Evolutionary conservation across 2,888 invertebrate genomes (phyloP).

Genomic region (Globia sparganii): DNA sequence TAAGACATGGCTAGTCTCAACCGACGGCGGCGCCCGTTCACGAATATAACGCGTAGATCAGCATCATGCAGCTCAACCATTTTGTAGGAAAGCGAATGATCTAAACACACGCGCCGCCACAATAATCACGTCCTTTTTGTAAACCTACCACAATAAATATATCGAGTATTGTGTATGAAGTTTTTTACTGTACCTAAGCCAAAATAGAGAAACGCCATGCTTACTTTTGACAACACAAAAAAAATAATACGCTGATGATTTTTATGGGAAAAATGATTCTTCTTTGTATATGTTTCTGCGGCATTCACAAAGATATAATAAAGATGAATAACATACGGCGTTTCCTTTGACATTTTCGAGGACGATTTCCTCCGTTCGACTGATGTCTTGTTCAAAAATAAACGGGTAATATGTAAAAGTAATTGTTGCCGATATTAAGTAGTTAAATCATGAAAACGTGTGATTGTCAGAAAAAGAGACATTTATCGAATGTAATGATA

Average conservation of each 20-base stretch:
- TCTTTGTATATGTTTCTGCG: background rate
- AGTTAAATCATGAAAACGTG: background rate
- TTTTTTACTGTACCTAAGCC: background rate
- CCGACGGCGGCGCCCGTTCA: background rate
- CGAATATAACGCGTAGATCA: too few relatives aligned
- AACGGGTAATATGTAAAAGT: conserved; percentile 3
- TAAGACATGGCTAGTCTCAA: background rate
- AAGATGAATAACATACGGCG: background rate
- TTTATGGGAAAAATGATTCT: background rate
- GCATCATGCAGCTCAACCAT: background rate
- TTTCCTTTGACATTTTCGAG: conserved; percentile 5
- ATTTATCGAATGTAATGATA: background rate
- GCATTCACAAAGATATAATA: background rate
- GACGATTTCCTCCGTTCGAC: background rate
- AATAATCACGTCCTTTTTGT: background rate
- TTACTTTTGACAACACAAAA: background rate
- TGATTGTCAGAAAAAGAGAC: conserved; percentile 18
- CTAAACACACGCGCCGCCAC: background rate
- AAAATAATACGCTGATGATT: background rate
- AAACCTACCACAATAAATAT: background rate
- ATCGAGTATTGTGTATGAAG: background rate
- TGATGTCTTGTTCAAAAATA: conserved; percentile 15
- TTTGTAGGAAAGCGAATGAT: background rate
- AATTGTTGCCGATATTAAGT: conserved; percentile 6
- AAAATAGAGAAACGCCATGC: background rate